These are phyloP conservation scores for Osmerus mordax DNA, from an alignment of 2,113 vertebrate species.

Conservation along the genomic window DNA sequence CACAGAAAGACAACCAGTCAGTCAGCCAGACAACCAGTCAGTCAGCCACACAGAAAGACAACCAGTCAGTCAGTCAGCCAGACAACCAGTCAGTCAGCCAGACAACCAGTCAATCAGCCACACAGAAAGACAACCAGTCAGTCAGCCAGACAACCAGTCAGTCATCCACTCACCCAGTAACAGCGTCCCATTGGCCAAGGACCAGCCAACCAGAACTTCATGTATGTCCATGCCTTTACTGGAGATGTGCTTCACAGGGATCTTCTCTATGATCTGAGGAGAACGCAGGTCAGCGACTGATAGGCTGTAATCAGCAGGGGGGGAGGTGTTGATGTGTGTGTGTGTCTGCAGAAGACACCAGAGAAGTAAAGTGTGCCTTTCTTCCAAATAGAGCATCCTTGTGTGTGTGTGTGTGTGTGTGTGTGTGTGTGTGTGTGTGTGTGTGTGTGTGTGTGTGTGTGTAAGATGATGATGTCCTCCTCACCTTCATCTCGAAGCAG, in stretches of 20 bases:
- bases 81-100: slow-evolving; percentile 60
- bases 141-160: background rate
- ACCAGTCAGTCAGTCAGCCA: background rate
- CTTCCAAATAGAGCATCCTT: too few relatives aligned
- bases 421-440: too few relatives aligned
- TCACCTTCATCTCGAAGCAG: slow-evolving; percentile 82
- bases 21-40: background rate
- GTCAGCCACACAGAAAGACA: background rate
- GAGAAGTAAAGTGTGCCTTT: too few relatives aligned
- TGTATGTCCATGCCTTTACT: slow-evolving; percentile 78
- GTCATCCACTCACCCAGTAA: slow-evolving; percentile 72
- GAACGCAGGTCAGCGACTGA: background rate
- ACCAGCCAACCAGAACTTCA: slow-evolving; percentile 82
- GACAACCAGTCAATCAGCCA: slow-evolving; percentile 60
- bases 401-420: too few relatives aligned
- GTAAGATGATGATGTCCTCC: too few relatives aligned
- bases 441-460: background rate
- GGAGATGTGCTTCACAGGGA: slow-evolving; percentile 80
- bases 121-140: background rate
- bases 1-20: background rate
- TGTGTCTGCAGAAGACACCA: background rate
- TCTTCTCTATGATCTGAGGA: slow-evolving; percentile 79
- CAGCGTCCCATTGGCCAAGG: slow-evolving; percentile 78
- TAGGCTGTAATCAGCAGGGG: background rate
- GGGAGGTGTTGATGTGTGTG: background rate